phyloP scores from a whole-genome alignment of 2,888 invertebrate species.

The Leptopilina drosophilae region DNA sequence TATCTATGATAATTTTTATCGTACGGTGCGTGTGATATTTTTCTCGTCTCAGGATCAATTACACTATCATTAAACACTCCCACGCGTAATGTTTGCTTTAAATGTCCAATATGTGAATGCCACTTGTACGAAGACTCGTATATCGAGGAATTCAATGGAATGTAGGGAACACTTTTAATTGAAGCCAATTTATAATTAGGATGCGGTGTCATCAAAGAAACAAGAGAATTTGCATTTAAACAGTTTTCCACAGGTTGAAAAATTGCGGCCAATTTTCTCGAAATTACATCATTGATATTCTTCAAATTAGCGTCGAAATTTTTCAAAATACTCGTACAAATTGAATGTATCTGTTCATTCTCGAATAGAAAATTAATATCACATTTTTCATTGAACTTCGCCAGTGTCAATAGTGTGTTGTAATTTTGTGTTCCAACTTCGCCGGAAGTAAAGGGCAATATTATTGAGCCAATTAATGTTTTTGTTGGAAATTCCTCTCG shows the following conservation, averaged over 20 bases:
- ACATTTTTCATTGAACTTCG: slow-evolving; percentile 75
- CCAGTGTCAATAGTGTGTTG: slow-evolving; percentile 78
- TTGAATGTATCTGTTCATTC: slow-evolving; percentile 77
- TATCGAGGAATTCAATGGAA: slow-evolving; percentile 63
- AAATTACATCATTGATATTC: slow-evolving; percentile 78
- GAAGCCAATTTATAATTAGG: slow-evolving; percentile 77
- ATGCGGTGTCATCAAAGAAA: slow-evolving; percentile 76
- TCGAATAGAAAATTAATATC: slow-evolving; percentile 77
- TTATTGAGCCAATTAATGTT: slow-evolving; percentile 73
- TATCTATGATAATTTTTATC: slow-evolving; percentile 52
- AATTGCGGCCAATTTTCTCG: slow-evolving; percentile 76
- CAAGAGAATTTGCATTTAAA: slow-evolving; percentile 55
- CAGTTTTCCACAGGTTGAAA: slow-evolving; percentile 74
- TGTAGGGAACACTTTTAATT: slow-evolving; percentile 76
- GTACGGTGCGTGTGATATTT: slow-evolving; percentile 49
- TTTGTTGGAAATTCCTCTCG: slow-evolving; percentile 77
- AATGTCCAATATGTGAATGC: slow-evolving; percentile 70
- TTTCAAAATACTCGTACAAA: slow-evolving; percentile 71
- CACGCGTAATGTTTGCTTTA: slow-evolving; percentile 68
- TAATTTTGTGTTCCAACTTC: slow-evolving; percentile 79
- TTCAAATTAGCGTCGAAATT: slow-evolving; percentile 70
- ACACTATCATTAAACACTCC: slow-evolving; percentile 54
- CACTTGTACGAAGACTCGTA: slow-evolving; percentile 76
- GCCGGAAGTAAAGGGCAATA: slow-evolving; percentile 78
- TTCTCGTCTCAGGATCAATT: slow-evolving; percentile 63